Evolutionary conservation across 1,140 invertebrate genomes (phyloP).

Genomic region (Littorina saxatilis): DNA sequence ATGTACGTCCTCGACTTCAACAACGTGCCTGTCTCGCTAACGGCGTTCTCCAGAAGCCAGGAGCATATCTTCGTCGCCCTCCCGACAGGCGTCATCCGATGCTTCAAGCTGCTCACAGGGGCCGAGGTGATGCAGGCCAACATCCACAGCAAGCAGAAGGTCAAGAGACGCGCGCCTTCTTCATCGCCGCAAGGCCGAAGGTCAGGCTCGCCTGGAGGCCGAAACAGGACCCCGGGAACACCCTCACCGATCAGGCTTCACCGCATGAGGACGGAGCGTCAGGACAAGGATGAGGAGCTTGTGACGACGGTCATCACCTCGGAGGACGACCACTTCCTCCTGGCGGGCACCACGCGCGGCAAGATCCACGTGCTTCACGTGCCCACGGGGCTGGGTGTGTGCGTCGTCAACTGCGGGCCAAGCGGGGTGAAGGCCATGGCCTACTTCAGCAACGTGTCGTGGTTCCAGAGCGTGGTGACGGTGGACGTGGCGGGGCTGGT

Average conservation of each 20-base stretch:
- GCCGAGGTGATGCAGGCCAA: constrained; percentile 23
- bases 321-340: constrained; percentile 53
- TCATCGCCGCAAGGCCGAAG: not conserved
- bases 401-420: constrained; percentile 33
- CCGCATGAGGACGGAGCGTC: not conserved
- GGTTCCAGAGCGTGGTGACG: constrained; percentile 51
- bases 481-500: constrained; percentile 30
- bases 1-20: constrained; percentile 18
- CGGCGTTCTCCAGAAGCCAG: constrained; percentile 45
- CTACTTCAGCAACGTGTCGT: constrained; percentile 43
- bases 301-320: constrained; percentile 41
- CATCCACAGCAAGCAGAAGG: not conserved
- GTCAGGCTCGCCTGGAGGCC: not conserved
- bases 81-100: constrained; percentile 24
- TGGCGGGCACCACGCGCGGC: constrained; percentile 37
- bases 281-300: not conserved
- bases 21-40: constrained; percentile 36
- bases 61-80: constrained; percentile 48
- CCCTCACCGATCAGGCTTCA: not conserved
- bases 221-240: not conserved
- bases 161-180: not conserved
- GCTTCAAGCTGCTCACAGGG: constrained; percentile 43
- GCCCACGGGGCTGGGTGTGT: constrained; percentile 42
- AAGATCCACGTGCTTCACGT: constrained; percentile 46
- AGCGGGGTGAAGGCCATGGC: constrained; percentile 18